Percentiles rank a stretch among this genome's conserved stretches.
Conservation (phyloP, 2,888 invertebrate species). For the Hydroisotoma schaefferi region DNA sequence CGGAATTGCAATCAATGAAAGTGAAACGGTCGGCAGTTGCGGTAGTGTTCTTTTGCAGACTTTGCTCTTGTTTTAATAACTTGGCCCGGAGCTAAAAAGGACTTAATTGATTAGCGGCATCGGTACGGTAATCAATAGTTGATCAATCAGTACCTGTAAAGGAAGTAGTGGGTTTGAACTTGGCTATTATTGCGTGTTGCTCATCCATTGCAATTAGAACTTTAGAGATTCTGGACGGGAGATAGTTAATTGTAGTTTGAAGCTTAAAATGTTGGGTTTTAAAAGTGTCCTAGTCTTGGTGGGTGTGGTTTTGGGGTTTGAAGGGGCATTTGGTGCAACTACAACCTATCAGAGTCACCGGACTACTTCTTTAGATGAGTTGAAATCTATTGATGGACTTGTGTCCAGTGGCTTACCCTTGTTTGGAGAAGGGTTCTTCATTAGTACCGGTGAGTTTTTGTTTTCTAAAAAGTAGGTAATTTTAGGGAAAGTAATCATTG, state of each 20-base stretch:
- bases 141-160: no score
- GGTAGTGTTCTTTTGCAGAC: conserved; percentile 1
- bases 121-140: no score
- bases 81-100: no score
- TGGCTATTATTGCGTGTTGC: no score
- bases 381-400: conserved; percentile 45
- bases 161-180: no score
- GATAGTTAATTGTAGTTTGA: background rate
- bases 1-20: conserved; percentile 3
- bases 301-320: no score
- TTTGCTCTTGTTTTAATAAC: no score
- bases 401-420: conserved; percentile 40
- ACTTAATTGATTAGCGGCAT: no score
- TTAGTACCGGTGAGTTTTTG: conserved; percentile 31
- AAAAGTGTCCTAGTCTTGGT: no score
- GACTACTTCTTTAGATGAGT: conserved; percentile 25
- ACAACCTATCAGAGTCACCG: conserved; percentile 15
- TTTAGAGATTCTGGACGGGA: no score
- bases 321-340: no score
- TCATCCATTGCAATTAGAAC: no score
- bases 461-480: background rate
- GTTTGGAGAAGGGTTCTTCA: conserved; percentile 43
- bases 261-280: background rate
- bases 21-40: background rate
- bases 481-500: background rate